Evolutionary conservation across 2,113 vertebrate genomes (phyloP), one percentile per base, ranked within the genome.

Genomic region (Engystomops pustulosus): DNA sequence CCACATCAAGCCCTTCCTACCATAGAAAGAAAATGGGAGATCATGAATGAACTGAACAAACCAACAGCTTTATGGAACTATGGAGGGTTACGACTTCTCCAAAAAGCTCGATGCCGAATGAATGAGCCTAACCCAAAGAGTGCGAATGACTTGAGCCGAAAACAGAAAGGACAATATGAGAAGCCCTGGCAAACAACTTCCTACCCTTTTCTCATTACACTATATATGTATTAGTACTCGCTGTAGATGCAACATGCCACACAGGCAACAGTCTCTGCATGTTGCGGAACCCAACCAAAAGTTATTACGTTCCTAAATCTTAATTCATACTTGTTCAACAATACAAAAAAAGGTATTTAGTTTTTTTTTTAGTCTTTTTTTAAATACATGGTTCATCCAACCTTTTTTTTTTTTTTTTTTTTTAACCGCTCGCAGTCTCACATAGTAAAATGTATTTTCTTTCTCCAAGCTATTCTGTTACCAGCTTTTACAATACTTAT

Each of bases 1-100:
- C 88, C 91, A 91, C 93, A 90, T 94, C 92, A 94, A 98, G 96
- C 96, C 97, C 96, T 98, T 98, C 95, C 93, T 94, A 91, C 91
- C 90, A 92, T 38, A 25, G 18, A 41, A 45, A 41, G 38, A 27
- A 67, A 65, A 51, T 34, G 47, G 15, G 36, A n/a, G n/a, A n/a
- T n/a, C n/a, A n/a, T n/a, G n/a, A n/a, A n/a, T n/a, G n/a, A n/a
- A n/a, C n/a, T 70, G 15, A 27, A 34, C n/a, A 95, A 94, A 92
- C 8, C n/a, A 93, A 91, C 93, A 92, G 93, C 93, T 93, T 93
- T 93, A 90, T 88, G 80, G 86, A 49, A 88, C 86, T 90, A 88
- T 90, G 45, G 51, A 7, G n/a, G 88, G 87, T 2, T 84, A 86
- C 20, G 88, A 88, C 85, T 87, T 86, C 71, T 27, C 83, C 88